Base-by-base conservation (phyloP, 2,797 vertebrate genomes). In the Enoplosus armatus region DNA sequence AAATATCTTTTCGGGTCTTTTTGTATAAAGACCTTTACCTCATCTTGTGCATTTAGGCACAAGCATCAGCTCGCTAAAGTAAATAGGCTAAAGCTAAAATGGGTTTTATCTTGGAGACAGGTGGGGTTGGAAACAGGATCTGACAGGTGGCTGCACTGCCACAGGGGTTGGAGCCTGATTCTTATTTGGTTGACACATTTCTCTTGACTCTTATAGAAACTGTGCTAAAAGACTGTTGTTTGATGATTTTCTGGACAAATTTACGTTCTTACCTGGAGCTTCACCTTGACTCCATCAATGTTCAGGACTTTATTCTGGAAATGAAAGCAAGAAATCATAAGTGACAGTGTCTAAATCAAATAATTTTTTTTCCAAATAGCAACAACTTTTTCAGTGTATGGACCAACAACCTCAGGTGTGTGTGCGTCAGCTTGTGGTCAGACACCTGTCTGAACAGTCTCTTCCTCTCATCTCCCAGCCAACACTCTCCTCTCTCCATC, bases 231-330 rank as follows among this genome's bases (percentile, higher is more conserved):
- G n/a, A 22, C 14, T n/a, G 22, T 33, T 51, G 54, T 77, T 35
- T 29, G 20, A 72, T 31, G 37, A 58, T 29, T 75, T 45, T 59
- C 48, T 39, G 7, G 33, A 60, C 47, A 33, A 64, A 82, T 70
- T 39, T 3, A 53, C 47, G 15, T 41, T 48, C 94, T 60, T 93
- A 99, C 98, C 97, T 99, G 98, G 54, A 99, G 92, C 93, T 99
- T 99, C 83, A 98, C 97, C 90, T 98, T 99, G 89, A 96, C 93
- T 15, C 96, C 96, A 10, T 99, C 98, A 85, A 99, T 96, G 0
- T 94, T 96, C 94, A 99, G 85, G 82, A 98, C 97, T 96, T 99
- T 99, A 86, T 99, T 99, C 98, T 99, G 96, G 59, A 96, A 97
- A 83, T 82, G 27, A 85, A 79, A 84, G 58, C 8, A 83, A 79